phyloP scores from a whole-genome alignment of 2,797 vertebrate species.

The Glossophaga mutica region DNA sequence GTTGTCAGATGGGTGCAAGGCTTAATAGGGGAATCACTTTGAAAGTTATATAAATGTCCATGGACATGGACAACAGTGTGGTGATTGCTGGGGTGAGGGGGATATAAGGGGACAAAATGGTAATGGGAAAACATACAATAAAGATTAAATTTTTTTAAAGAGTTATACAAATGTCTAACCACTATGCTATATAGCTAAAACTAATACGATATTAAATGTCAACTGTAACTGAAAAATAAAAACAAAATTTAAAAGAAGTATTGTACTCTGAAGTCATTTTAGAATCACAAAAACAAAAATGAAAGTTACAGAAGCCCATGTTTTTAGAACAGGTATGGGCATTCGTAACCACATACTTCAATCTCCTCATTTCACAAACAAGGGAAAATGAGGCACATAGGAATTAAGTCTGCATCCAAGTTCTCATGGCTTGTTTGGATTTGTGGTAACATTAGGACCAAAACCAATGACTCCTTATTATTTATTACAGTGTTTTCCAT shows the following conservation, averaged over 20 bases:
- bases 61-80: no score
- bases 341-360: background rate
- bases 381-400: background rate
- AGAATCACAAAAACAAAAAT: background rate
- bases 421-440: background rate
- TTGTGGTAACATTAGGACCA: background rate
- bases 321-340: background rate
- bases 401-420: background rate
- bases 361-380: background rate
- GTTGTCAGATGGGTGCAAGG: background rate
- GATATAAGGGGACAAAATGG: no score
- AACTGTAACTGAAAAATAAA: background rate
- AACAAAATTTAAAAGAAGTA: background rate
- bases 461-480: background rate
- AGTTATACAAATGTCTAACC: background rate
- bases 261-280: background rate
- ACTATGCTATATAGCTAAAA: background rate
- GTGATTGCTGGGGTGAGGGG: no score
- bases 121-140: no score
- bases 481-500: background rate
- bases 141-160: no score
- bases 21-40: background rate
- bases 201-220: background rate
- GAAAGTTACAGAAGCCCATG: background rate
- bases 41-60: background rate